Percentiles rank a stretch among this genome's conserved stretches.
Evolutionary conservation across 2,888 invertebrate genomes (phyloP).

Genomic region (Troides oblongomaculatus): DNA sequence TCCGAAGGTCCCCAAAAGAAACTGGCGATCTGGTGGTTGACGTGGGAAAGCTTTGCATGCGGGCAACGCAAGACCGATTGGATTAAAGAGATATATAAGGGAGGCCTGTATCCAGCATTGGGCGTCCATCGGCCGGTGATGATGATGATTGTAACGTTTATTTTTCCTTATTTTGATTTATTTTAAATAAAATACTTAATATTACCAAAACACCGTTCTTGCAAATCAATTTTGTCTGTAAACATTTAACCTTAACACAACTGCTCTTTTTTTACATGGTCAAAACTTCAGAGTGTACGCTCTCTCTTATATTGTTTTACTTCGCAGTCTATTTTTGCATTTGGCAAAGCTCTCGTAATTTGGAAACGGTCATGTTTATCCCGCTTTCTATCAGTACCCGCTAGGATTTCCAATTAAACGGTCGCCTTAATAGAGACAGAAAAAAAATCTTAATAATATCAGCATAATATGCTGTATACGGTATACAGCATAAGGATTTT

Average conservation of each 20-base stretch:
- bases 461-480: conserved; percentile 64
- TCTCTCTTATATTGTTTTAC: conserved; percentile 42
- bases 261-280: background rate
- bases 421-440: conserved; percentile 41
- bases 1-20: no score
- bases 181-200: no score
- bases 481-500: conserved; percentile 57
- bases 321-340: conserved; percentile 53
- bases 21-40: no score
- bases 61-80: no score
- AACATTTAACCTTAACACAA: background rate
- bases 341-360: conserved; percentile 56
- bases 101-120: no score
- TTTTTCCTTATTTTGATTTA: no score
- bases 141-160: no score
- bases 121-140: no score
- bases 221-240: background rate
- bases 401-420: conserved; percentile 37
- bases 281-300: conserved; percentile 25
- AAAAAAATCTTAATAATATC: conserved; percentile 28
- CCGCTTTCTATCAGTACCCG: conserved; percentile 48
- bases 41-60: no score
- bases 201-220: background rate
- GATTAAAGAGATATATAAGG: no score
- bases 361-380: conserved; percentile 44